Conservation (phyloP, 2,113 vertebrate genomes). For the Hystrix brachyura region DNA sequence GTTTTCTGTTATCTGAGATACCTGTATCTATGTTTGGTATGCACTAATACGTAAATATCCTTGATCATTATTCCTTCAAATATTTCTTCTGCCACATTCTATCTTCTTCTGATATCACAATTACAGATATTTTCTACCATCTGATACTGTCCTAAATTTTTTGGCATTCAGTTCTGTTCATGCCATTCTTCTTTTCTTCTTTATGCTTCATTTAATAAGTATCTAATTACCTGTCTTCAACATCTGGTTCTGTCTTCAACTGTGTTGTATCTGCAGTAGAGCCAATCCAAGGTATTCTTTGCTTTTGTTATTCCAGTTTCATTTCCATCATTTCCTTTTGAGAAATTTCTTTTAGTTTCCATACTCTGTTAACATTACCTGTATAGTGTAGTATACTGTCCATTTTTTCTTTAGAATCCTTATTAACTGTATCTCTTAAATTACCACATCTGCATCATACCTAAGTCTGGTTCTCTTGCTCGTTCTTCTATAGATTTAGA, state of each 20-base stretch:
- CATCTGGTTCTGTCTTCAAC: neutral
- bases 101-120: neutral
- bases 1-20: neutral
- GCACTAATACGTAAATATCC: neutral
- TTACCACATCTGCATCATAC: neutral
- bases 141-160: neutral
- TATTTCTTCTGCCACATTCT: neutral
- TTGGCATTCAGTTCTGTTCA: neutral
- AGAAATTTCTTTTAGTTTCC: neutral
- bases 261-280: neutral
- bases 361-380: neutral
- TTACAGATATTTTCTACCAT: neutral
- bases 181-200: neutral
- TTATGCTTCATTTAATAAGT: neutral
- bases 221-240: neutral
- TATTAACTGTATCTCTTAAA: neutral
- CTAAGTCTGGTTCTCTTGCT: neutral
- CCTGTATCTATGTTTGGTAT: neutral
- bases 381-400: neutral
- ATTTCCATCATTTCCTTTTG: neutral
- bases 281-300: neutral
- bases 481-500: neutral
- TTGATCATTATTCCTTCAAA: neutral
- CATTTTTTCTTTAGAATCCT: neutral
- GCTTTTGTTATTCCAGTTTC: neutral